Conservation (phyloP, 2,113 vertebrate species). For the Eleginops maclovinus region DNA sequence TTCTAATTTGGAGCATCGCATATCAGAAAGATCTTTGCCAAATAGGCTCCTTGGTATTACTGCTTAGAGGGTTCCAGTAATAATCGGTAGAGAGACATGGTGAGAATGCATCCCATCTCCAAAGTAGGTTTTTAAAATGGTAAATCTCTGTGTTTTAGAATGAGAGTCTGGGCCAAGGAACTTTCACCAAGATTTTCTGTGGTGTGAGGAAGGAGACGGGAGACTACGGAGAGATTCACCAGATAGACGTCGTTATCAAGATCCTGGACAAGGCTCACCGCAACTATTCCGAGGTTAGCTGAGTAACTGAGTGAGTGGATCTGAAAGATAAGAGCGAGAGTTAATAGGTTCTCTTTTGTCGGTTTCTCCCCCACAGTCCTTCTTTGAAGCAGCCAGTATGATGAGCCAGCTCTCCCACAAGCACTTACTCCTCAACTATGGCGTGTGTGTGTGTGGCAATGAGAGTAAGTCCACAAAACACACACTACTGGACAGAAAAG, state of each 20-base stretch:
- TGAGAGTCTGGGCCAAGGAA: slow-evolving; percentile 95
- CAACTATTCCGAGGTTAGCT: slow-evolving; percentile 94
- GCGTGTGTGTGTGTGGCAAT: slow-evolving; percentile 95
- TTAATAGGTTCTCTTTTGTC: not conserved
- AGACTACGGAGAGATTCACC: slow-evolving; percentile 92
- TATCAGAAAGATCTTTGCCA: not conserved
- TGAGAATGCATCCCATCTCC: not conserved
- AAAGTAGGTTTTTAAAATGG: not conserved
- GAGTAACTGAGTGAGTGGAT: not conserved
- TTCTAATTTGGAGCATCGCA: not conserved
- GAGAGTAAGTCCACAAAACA: slow-evolving; percentile 89
- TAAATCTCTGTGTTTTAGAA: slow-evolving; percentile 78
- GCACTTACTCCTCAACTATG: slow-evolving; percentile 95
- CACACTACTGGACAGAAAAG: not conserved
- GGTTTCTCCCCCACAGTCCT: slow-evolving; percentile 86
- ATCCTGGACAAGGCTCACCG: slow-evolving; percentile 95
- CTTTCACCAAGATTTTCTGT: slow-evolving; percentile 96
- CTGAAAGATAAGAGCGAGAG: not conserved
- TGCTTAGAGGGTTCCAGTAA: not conserved
- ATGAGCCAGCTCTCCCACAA: slow-evolving; percentile 99
- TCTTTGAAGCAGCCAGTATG: slow-evolving; percentile 99
- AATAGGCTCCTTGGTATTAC: not conserved
- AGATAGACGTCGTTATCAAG: slow-evolving; percentile 95
- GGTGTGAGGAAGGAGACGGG: slow-evolving; percentile 91
- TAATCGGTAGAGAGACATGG: not conserved